Evolutionary conservation across 2,797 vertebrate species (phyloP), one percentile per base, ranked within the genome.

Genomic region (Danio tinwini): DNA sequence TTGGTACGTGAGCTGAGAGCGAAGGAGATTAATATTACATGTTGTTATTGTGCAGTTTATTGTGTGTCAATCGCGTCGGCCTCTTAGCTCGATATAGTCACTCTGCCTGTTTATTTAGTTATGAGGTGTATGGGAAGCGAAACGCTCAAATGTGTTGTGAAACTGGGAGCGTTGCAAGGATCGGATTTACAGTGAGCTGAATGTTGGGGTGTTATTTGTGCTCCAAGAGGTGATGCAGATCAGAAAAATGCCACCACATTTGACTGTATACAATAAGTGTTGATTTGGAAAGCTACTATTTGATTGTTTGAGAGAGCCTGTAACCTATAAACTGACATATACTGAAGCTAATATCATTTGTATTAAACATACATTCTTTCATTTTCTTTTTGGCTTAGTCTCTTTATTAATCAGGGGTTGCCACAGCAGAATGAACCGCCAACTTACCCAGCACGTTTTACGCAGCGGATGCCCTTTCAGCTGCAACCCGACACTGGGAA

Each of bases 11-110:
- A 62, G 72, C 72, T 44, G 13, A 63, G 44, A 40, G 72, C 16
- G 19, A 14, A 47, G 17, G 21, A 52, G 47, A 62, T 63, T 62
- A 39, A 49, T 62, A 75, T 75, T 63, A 19, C 45, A 63, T 47
- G 70, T 19, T 65, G 40, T 59, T 70, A 70, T 55, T 47, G 55
- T 49, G 53, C 9, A 5, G 42, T 73, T 73, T 59, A 29, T 47
- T 58, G 53, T 14, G 53, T 0, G 39, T 72, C 53, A 44, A 58
- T 61, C 6, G 13, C 17, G 7, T 59, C 40, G 45, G 9, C 16
- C 10, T 42, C 11, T 70, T 42, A 55, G 53, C 5, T 17, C 21
- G 8, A 10, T 5, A 9, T 42, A 40, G 37, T 62, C 59, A 53
- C 9, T 4, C 16, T 53, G 37, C 10, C 52, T 70, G 37, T 53